Conservation (phyloP, 2,113 vertebrate genomes). For the Myrmecobius fasciatus region DNA sequence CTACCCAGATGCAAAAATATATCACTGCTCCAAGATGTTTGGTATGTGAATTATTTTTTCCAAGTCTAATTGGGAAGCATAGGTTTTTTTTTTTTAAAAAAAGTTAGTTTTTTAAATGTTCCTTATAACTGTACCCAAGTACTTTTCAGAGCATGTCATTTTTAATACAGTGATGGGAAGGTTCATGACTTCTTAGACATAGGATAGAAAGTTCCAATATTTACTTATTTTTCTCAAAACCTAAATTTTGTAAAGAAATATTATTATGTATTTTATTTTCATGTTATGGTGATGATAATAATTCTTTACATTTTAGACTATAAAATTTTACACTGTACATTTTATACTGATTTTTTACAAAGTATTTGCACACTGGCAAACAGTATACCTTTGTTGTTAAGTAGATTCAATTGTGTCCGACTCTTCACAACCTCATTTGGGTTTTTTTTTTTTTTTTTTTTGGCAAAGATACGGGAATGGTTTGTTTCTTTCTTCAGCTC, state of each 20-base stretch:
- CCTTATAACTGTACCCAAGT: background rate
- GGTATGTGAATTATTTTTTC: background rate
- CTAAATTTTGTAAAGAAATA: background rate
- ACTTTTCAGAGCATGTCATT: background rate
- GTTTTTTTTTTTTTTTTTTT: too few relatives aligned
- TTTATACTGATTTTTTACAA: background rate
- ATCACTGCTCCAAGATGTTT: background rate
- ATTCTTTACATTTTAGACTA: background rate
- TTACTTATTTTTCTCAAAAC: background rate
- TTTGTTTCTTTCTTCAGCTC: background rate
- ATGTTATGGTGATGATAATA: background rate
- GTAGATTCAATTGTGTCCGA: background rate
- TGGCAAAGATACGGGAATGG: background rate
- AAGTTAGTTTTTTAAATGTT: background rate
- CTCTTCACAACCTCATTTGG: background rate
- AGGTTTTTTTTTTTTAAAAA: background rate
- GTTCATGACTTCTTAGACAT: background rate
- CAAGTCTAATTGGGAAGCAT: slow-evolving; percentile 8
- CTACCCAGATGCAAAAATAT: slow-evolving; percentile 6
- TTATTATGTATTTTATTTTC: background rate
- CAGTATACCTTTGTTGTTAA: background rate
- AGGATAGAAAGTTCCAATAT: background rate
- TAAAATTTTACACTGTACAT: background rate
- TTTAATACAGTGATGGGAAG: background rate
- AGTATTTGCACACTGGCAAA: background rate